Conservation (phyloP, 2,888 invertebrate species). For the Mycalesis mineus region DNA sequence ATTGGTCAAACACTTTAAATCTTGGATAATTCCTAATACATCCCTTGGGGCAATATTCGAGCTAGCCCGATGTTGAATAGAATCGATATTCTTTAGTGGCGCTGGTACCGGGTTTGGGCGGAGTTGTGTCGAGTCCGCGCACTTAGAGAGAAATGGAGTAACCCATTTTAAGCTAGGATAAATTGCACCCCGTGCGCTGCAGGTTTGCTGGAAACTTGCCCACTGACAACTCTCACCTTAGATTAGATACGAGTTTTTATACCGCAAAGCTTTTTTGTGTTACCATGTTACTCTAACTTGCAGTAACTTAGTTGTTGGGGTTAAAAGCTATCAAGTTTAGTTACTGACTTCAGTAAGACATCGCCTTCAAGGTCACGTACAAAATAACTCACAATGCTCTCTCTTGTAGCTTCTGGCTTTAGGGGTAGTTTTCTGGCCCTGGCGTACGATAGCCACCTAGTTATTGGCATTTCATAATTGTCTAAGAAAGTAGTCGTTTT, state of each 20-base stretch:
- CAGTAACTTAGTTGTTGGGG: too few relatives aligned
- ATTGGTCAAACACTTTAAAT: slow-evolving; percentile 15
- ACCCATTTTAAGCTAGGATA: slow-evolving; percentile 75
- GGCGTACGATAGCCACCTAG: too few relatives aligned
- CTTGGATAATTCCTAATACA: slow-evolving; percentile 14
- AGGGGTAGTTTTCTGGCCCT: too few relatives aligned
- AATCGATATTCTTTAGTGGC: slow-evolving; percentile 29
- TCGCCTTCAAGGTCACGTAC: too few relatives aligned
- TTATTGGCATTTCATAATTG: too few relatives aligned
- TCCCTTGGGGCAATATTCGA: slow-evolving; percentile 23
- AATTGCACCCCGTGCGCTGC: slow-evolving; percentile 72
- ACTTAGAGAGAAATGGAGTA: slow-evolving; percentile 72
- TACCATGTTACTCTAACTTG: too few relatives aligned
- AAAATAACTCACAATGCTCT: too few relatives aligned
- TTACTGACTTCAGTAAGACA: too few relatives aligned
- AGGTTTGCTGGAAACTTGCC: slow-evolving; percentile 72
- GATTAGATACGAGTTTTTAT: slow-evolving; percentile 2
- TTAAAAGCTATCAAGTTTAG: too few relatives aligned
- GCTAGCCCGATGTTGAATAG: slow-evolving; percentile 25
- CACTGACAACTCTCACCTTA: slow-evolving; percentile 45
- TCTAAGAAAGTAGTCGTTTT: too few relatives aligned
- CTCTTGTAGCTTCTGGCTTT: too few relatives aligned
- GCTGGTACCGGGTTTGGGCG: slow-evolving; percentile 47
- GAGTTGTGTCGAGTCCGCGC: slow-evolving; percentile 63
- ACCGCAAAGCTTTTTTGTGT: not conserved